Evolutionary conservation across 2,113 vertebrate species (phyloP), one percentile per base, ranked within the genome.

Genomic region (Sylvia atricapilla): DNA sequence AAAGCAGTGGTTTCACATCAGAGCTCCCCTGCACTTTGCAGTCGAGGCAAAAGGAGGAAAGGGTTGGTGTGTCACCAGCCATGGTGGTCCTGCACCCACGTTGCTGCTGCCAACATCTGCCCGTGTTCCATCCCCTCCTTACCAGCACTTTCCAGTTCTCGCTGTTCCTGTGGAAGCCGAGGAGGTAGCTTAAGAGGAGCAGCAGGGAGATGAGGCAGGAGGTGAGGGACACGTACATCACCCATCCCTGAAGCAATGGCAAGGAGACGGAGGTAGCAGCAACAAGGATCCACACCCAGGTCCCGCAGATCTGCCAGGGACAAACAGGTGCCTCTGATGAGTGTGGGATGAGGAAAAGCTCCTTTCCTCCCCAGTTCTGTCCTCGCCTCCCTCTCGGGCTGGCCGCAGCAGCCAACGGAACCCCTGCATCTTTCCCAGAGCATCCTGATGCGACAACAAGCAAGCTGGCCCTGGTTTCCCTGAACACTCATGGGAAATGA

Each of bases 81-180:
- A 10, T 0, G 11, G 19, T 30, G 18, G n/a, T 49, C 37, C 43
- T 24, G 13, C 0, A 0, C 53, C 47, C 53, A 15, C 2, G 0
- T 7, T 33, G 21, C 62, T 50, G 58, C 90, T 68, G 33, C 68
- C 60, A 46, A 9, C 17, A 24, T 28, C 68, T 58, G 60, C 46
- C 11, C 0, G 0, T 25, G 44, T 27, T 68, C 59, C 23, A 37
- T 74, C 52, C 59, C 44, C 19, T 92, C 43, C 94, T 97, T 96
- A 96, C 96, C 96, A 97, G 76, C 60, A 96, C 95, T 94, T 87
- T 97, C 96, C 96, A 97, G 83, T 93, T 97, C 79, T 97, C 90
- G 0, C 80, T 97, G 93, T 97, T 97, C 27, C 6, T 95, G 80
- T 95, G 96, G 8, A 95, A 56, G 84, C 95, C 89, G 0, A 95